phyloP scores from a whole-genome alignment of 1,140 invertebrate species.

The Andricus grossulariae region DNA sequence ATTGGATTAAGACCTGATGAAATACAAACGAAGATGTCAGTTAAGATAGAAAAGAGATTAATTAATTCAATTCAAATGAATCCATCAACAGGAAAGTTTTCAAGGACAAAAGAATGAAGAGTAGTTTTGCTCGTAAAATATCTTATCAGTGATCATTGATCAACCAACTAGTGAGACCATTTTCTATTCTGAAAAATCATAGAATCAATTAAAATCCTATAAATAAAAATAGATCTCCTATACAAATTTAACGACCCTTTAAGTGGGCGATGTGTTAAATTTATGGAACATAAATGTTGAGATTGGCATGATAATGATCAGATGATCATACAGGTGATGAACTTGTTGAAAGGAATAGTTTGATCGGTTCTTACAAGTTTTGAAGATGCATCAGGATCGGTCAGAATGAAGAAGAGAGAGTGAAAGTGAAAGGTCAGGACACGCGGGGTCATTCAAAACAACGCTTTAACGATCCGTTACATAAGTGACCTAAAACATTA shows the following conservation, averaged over 20 bases:
- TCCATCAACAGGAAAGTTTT: too few species aligned
- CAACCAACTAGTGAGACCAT: too few species aligned
- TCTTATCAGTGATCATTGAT: too few species aligned
- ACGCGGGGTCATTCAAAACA: slow-evolving; percentile 68
- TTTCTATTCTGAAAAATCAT: too few species aligned
- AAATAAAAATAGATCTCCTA: neutral
- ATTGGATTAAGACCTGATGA: too few species aligned
- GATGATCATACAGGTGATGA: slow-evolving; percentile 7
- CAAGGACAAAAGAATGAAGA: too few species aligned
- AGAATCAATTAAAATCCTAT: neutral
- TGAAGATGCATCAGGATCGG: slow-evolving; percentile 54
- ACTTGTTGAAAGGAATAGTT: neutral
- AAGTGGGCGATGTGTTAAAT: neutral
- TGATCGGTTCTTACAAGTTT: neutral
- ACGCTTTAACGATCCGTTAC: slow-evolving; percentile 64
- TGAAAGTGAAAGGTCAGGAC: slow-evolving; percentile 76
- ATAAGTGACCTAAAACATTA: slow-evolving; percentile 58
- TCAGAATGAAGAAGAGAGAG: slow-evolving; percentile 62
- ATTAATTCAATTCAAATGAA: too few species aligned
- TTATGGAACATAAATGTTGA: slow-evolving; percentile 1
- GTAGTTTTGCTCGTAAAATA: too few species aligned
- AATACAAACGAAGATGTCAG: too few species aligned
- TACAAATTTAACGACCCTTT: slow-evolving; percentile 26
- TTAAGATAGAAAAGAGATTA: too few species aligned
- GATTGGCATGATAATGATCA: neutral